phyloP scores from a whole-genome alignment of 2,888 invertebrate species.

The Ormyrus nitidulus region DNA sequence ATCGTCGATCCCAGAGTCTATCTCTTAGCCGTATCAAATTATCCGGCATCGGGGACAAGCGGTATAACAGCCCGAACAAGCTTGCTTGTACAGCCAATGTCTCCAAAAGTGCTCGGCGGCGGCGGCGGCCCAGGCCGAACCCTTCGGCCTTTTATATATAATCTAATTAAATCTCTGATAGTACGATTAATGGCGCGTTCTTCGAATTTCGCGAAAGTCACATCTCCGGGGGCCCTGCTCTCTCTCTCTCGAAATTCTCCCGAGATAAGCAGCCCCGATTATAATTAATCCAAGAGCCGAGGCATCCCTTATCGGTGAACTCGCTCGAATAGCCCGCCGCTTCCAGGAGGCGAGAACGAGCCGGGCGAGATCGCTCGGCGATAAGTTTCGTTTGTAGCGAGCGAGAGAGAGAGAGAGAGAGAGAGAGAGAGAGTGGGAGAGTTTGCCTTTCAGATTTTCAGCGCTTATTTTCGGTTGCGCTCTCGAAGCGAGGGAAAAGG shows the following conservation, averaged over 20 bases:
- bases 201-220: constrained; percentile 46
- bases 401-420: not conserved
- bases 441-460: constrained; percentile 46
- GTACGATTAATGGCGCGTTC: constrained; percentile 42
- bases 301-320: constrained; percentile 40
- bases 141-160: not conserved
- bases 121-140: not conserved
- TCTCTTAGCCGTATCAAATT: constrained; percentile 48
- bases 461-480: constrained; percentile 4
- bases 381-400: constrained; percentile 40
- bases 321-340: constrained; percentile 39
- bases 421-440: constrained; percentile 2
- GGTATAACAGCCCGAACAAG: not conserved
- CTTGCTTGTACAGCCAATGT: constrained; percentile 1
- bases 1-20: constrained; percentile 30
- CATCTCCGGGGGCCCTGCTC: constrained; percentile 9
- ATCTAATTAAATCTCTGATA: constrained; percentile 55
- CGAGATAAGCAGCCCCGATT: constrained; percentile 51
- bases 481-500: too few species aligned
- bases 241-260: not conserved
- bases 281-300: constrained; percentile 47
- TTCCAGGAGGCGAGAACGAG: not conserved
- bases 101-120: not conserved
- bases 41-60: constrained; percentile 6
- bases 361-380: constrained; percentile 33